These are phyloP conservation scores for Orchesella cincta DNA, from an alignment of 1,140 invertebrate genomes.

Conservation along the genomic window DNA sequence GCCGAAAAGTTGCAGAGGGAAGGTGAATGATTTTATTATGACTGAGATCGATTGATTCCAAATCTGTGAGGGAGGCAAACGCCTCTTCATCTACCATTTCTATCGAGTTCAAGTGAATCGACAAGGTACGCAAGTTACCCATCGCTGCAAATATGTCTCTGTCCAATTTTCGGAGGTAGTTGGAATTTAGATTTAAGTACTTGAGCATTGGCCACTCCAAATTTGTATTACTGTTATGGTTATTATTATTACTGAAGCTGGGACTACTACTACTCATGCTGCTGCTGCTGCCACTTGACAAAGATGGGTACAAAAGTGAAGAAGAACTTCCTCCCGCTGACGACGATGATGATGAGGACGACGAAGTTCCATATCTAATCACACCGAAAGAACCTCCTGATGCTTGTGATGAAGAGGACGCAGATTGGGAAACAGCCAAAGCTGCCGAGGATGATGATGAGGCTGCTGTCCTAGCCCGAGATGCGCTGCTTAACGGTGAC, in stretches of 20 bases:
- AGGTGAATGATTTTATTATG: slow-evolving; percentile 72
- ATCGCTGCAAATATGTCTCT: slow-evolving; percentile 76
- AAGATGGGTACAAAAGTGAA: neutral
- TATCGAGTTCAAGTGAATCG: slow-evolving; percentile 80
- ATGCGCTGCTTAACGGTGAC: slow-evolving; percentile 44
- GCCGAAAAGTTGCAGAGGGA: slow-evolving; percentile 64
- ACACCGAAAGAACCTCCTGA: slow-evolving; percentile 15
- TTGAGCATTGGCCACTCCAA: slow-evolving; percentile 62
- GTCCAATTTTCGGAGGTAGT: slow-evolving; percentile 73
- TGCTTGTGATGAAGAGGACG: slow-evolving; percentile 12
- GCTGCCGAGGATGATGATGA: neutral
- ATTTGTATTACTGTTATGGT: neutral
- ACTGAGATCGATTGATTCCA: slow-evolving; percentile 83
- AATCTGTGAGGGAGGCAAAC: slow-evolving; percentile 69
- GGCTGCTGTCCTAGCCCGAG: neutral
- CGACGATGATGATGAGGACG: slow-evolving; percentile 17
- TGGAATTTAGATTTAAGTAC: slow-evolving; percentile 81
- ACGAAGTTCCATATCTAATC: slow-evolving; percentile 27
- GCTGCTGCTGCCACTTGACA: neutral
- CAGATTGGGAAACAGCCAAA: neutral
- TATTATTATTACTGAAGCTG: neutral
- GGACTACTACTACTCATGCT: neutral
- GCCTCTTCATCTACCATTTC: slow-evolving; percentile 73
- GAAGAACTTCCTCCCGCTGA: slow-evolving; percentile 17
- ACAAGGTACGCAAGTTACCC: slow-evolving; percentile 74